Conservation (phyloP, 2,888 invertebrate genomes). For the Pseudoips prasinana region DNA sequence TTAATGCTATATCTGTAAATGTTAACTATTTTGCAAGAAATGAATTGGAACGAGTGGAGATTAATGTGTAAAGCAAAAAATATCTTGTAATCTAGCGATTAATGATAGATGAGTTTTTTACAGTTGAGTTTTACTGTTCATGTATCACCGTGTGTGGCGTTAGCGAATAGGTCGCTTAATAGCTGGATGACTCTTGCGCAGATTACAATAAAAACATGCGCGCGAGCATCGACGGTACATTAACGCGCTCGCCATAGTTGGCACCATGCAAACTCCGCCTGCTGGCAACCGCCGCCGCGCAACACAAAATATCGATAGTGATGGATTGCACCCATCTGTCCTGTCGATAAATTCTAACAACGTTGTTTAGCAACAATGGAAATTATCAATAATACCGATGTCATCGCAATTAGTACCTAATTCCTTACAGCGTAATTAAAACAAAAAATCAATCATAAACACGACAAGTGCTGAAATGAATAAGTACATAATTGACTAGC, state of each 20-base stretch:
- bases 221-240: slow-evolving; percentile 65
- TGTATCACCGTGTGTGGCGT: slow-evolving; percentile 55
- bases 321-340: slow-evolving; percentile 44
- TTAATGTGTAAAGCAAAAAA: no score
- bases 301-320: slow-evolving; percentile 59
- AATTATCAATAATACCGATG: slow-evolving; percentile 24
- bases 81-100: slow-evolving; percentile 1
- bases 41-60: no score
- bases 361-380: slow-evolving; percentile 18
- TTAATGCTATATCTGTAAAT: no score
- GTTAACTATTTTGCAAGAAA: no score
- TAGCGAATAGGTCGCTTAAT: slow-evolving; percentile 53
- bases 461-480: slow-evolving; percentile 38
- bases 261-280: slow-evolving; percentile 68
- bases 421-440: slow-evolving; percentile 19
- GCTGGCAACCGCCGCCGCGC: slow-evolving; percentile 56
- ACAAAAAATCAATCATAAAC: slow-evolving; percentile 37
- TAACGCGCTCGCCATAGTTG: slow-evolving; percentile 80
- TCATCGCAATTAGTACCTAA: slow-evolving; percentile 19
- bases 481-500: slow-evolving; percentile 25
- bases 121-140: slow-evolving; percentile 11
- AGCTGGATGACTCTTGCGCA: slow-evolving; percentile 50
- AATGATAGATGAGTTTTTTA: slow-evolving; percentile 13
- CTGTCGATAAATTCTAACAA: slow-evolving; percentile 44
- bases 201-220: slow-evolving; percentile 67